Evolutionary conservation across 1,140 invertebrate species (phyloP), one percentile per base, ranked within the genome.

Genomic region (Whitmania pigra): DNA sequence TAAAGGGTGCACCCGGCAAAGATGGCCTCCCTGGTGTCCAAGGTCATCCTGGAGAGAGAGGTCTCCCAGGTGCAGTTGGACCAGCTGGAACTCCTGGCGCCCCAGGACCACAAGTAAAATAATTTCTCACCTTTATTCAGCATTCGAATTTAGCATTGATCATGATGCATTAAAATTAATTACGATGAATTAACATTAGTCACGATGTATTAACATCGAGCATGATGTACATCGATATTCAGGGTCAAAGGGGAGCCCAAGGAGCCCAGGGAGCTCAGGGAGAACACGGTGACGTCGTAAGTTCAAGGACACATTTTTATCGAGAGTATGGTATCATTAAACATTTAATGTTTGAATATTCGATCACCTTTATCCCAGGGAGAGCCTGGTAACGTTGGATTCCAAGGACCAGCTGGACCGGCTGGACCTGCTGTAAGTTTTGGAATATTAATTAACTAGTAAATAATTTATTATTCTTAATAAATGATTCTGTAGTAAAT

Each of bases 391-490:
- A 22, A 22, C 22, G 29, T 63, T 22, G 57, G 57, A 63, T 63
- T 63, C 57, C 22, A 22, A 25, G 57, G 57, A 13, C 22, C 57
- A 2, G 57, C 57, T 1, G 57, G 57, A 63, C 57, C 57, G 11
- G 57, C 57, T 31, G 57, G 57, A 63, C 57, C 57, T 63, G 57
- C 57, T 25, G 57, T 63, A 4, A 63, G 57, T 57, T 2, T 5
- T 57, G 20, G 11, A 63, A 63, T 25, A 63, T 11, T 13, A 63
- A 31, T 17, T 63, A 9, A 4, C 9, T 20, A 57, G 2, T 20
- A n/a, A 25, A 57, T 57, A 25, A 57, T 57, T 20, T 57, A 2
- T 57, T 57, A n/a, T n/a, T n/a, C n/a, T n/a, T n/a, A n/a, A n/a
- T n/a, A n/a, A n/a, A n/a, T n/a, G n/a, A n/a, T n/a, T n/a, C n/a